Conservation (phyloP, 2,113 vertebrate species). For the Rattus rattus region DNA sequence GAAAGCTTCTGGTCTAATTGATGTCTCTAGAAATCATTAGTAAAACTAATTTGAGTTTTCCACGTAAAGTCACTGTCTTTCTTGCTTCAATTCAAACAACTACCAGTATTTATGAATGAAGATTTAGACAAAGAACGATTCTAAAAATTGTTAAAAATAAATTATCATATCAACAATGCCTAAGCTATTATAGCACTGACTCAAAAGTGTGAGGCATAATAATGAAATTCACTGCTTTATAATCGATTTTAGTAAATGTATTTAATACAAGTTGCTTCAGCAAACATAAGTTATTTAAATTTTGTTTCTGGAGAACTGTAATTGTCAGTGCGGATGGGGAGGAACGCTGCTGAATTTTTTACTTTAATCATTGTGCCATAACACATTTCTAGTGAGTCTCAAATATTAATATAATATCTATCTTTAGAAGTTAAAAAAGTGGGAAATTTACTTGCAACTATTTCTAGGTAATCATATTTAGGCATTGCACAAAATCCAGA, state of each 20-base stretch:
- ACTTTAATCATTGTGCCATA: not conserved
- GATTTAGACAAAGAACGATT: not conserved
- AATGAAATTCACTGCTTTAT: not conserved
- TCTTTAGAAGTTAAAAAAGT: not conserved
- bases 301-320: not conserved
- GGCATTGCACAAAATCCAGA: not conserved
- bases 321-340: not conserved
- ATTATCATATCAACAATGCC: not conserved
- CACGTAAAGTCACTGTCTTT: not conserved
- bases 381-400: not conserved
- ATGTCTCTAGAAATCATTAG: not conserved
- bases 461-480: not conserved
- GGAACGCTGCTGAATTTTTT: not conserved
- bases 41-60: not conserved
- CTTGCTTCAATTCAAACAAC: not conserved
- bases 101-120: not conserved
- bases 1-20: not conserved
- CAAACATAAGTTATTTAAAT: not conserved
- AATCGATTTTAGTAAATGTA: not conserved
- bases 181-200: not conserved
- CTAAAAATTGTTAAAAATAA: conserved; percentile 6
- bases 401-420: not conserved
- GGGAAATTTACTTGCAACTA: not conserved
- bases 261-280: not conserved
- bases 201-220: not conserved